Evolutionary conservation across 2,888 invertebrate genomes (phyloP), one percentile per base, ranked within the genome.

Genomic region (Drosophila nigricruria): DNA sequence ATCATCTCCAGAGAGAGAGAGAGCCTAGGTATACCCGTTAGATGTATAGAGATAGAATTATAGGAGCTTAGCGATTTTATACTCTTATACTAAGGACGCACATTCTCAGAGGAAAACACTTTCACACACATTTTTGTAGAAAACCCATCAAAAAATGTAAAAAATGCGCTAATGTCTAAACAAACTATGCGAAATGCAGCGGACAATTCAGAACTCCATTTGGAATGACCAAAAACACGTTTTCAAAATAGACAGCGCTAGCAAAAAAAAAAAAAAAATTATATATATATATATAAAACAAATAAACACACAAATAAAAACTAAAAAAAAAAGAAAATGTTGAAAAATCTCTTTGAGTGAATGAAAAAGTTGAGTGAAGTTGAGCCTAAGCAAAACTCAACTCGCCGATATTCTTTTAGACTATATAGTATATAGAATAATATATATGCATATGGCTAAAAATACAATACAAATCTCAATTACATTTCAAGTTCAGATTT

Each of bases 141-240:
- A 53, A 53, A 53, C 12, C 53, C 9, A 18, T 5, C 10, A 73
- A 77, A 89, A 82, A 89, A 78, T 70, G 60, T 76, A 79, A 85
- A 88, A 88, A 81, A 65, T 70, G 76, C 77, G 73, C 88, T 47
- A 50, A 67, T 59, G 73, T 89, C 80, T 85, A 42, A 49, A 71
- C 20, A 62, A 77, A 67, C 58, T 50, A 67, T 52, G 73, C 38
- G 66, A 67, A 56, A 9, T 54, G 34, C 40, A 43, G 36, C 50
- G 25, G 47, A 25, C 30, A 36, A 45, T 68, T 66, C 60, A 9
- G 18, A 42, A 45, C 38, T 9, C 5, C 5, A 20, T 47, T 63
- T 58, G 54, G 61, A 71, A 36, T 20, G 58, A 43, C 34, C 23
- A 72, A 49, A 27, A 32, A 64, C 16, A 54, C 25, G 20, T 52